Evolutionary conservation across 2,113 vertebrate genomes (phyloP).

Genomic region (Pterocles orientalis): DNA sequence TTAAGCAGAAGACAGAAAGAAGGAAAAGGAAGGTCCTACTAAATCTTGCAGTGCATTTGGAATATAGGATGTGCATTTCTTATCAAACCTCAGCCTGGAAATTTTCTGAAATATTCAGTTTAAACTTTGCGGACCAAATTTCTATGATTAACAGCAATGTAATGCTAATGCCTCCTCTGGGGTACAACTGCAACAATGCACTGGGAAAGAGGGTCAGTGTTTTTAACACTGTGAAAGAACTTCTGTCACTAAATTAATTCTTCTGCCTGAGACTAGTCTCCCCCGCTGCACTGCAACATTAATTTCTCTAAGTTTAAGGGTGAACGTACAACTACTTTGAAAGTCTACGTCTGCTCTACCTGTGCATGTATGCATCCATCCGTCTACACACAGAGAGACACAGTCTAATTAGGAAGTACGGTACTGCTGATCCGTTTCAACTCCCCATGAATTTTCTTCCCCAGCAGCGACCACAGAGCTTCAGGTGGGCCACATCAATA

Average conservation of each 20-base stretch:
- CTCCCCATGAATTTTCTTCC: neutral
- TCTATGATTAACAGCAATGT: neutral
- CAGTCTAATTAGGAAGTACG: neutral
- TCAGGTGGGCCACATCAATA: neutral
- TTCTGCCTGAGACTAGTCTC: neutral
- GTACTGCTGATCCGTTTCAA: neutral
- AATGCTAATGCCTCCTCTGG: neutral
- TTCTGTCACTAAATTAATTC: neutral
- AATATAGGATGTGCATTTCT: neutral
- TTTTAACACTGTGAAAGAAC: neutral
- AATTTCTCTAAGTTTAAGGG: neutral
- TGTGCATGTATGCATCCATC: rapidly evolving
- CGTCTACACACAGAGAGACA: neutral
- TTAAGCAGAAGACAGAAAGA: neutral
- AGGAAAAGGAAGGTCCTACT: neutral
- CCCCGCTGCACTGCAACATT: neutral
- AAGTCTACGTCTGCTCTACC: neutral
- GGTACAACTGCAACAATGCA: neutral
- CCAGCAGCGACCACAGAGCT: neutral
- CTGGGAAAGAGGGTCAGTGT: neutral
- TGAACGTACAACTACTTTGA: neutral
- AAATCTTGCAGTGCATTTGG: neutral
- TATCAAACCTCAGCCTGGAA: neutral
- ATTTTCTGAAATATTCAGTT: neutral
- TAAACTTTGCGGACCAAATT: neutral